Percentiles rank a stretch among this genome's conserved stretches.
These are phyloP conservation scores for Tetragnatha versicolor DNA, from an alignment of 1,140 invertebrate genomes.

Conservation along the genomic window DNA sequence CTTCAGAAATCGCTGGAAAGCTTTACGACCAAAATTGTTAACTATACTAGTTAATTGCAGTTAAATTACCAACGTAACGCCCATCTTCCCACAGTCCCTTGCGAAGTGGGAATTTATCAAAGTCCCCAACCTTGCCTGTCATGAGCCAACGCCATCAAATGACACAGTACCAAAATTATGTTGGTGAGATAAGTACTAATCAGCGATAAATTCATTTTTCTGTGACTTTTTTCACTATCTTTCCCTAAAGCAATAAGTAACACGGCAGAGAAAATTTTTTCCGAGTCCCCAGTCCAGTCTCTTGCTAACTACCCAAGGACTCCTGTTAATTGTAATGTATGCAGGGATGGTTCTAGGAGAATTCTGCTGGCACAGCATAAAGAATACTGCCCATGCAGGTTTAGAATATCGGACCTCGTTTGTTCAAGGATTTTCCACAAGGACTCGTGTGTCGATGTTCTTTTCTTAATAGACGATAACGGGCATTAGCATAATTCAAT, in stretches of 20 bases:
- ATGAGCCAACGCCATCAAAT: not conserved
- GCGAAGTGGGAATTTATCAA: no score
- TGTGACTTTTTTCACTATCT: not conserved
- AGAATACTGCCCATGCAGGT: constrained; percentile 35
- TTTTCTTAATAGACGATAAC: constrained; percentile 22
- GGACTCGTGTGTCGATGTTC: constrained; percentile 11
- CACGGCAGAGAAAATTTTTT: no score
- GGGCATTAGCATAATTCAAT: constrained; percentile 31
- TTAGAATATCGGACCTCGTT: constrained; percentile 25
- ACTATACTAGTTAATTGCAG: no score
- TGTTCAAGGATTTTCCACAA: constrained; percentile 30
- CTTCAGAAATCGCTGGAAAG: no score
- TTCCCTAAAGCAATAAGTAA: not conserved
- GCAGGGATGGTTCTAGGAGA: not conserved
- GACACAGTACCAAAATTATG: not conserved
- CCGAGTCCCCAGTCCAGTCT: no score
- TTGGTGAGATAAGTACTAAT: constrained; percentile 2
- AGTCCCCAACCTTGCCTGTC: no score
- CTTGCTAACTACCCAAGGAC: constrained; percentile 32
- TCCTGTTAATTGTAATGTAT: constrained; percentile 21
- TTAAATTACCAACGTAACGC: no score
- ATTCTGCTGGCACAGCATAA: constrained; percentile 2
- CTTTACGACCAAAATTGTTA: no score
- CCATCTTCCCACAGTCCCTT: no score
- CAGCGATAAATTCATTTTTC: constrained; percentile 12